Evolutionary conservation across 2,888 invertebrate genomes (phyloP).

Genomic region (Xestia xanthographa): DNA sequence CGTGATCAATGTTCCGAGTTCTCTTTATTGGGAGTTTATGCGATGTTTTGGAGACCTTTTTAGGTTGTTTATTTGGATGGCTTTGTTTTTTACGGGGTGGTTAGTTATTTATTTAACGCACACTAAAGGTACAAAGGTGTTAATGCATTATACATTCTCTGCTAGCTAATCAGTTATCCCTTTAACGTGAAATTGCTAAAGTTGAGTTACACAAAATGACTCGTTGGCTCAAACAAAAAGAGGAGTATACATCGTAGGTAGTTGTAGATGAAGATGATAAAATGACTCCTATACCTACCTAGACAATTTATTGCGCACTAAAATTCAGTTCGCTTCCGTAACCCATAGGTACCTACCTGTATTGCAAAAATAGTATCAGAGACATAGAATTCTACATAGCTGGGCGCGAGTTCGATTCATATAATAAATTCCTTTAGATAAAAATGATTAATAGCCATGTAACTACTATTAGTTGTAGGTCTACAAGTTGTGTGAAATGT

Average conservation of each 20-base stretch:
- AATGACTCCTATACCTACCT: background rate
- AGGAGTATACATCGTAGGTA: background rate
- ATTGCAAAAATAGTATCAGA: background rate
- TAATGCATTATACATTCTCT: background rate
- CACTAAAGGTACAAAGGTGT: background rate
- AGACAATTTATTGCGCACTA: background rate
- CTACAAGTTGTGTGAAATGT: background rate
- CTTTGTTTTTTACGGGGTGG: background rate
- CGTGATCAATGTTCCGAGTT: constrained; percentile 40
- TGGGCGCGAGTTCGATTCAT: background rate
- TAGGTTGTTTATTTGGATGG: constrained; percentile 8
- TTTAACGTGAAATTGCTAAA: background rate
- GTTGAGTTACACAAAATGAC: background rate
- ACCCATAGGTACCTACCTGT: background rate
- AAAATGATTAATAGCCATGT: background rate
- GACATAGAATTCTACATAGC: background rate
- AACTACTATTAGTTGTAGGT: background rate
- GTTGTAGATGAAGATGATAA: background rate
- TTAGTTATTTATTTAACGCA: background rate
- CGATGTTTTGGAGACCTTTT: constrained; percentile 3
- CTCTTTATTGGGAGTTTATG: constrained; percentile 52
- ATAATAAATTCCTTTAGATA: background rate
- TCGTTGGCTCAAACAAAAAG: background rate
- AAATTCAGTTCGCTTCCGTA: background rate
- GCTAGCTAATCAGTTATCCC: background rate